A percentile compares a stretch with the other conserved stretches of the same genome.
These are phyloP conservation scores for Agonopterix subpropinquella DNA, from an alignment of 2,888 invertebrate genomes.

Conservation along the genomic window DNA sequence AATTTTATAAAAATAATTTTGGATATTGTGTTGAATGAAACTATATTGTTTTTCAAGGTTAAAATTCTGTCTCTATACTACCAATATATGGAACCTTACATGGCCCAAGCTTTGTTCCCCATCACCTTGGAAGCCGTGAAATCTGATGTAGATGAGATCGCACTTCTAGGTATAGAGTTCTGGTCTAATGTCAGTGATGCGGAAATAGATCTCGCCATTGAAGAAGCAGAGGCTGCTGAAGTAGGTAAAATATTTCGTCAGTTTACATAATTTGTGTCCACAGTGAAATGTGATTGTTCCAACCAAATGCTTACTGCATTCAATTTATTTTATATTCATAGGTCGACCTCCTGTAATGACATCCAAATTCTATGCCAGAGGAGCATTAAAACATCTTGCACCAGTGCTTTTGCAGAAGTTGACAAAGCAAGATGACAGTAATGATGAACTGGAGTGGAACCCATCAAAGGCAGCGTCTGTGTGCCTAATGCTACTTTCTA, in stretches of 20 bases:
- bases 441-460: slow-evolving; percentile 99
- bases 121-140: slow-evolving; percentile 99
- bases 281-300: neutral
- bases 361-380: slow-evolving; percentile 98
- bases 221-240: slow-evolving; percentile 95
- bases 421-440: slow-evolving; percentile 97
- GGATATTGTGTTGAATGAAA: neutral
- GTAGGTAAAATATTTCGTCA: slow-evolving; percentile 59
- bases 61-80: slow-evolving; percentile 99
- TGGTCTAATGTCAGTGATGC: slow-evolving; percentile 99
- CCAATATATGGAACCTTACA: slow-evolving; percentile 99
- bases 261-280: neutral
- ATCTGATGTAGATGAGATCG: slow-evolving; percentile 95
- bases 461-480: slow-evolving; percentile 99
- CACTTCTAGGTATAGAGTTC: slow-evolving; percentile 99
- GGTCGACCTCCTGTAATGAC: slow-evolving; percentile 96
- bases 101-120: slow-evolving; percentile 98
- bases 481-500: slow-evolving; percentile 97
- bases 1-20: neutral
- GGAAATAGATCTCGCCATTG: slow-evolving; percentile 96
- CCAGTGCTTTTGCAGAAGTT: slow-evolving; percentile 95
- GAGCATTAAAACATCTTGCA: slow-evolving; percentile 95
- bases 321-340: slow-evolving; percentile 13
- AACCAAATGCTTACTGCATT: no score
- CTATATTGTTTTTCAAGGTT: slow-evolving; percentile 44